phyloP scores from a whole-genome alignment of 2,888 invertebrate species.

The Oxyteleia sp. region DNA sequence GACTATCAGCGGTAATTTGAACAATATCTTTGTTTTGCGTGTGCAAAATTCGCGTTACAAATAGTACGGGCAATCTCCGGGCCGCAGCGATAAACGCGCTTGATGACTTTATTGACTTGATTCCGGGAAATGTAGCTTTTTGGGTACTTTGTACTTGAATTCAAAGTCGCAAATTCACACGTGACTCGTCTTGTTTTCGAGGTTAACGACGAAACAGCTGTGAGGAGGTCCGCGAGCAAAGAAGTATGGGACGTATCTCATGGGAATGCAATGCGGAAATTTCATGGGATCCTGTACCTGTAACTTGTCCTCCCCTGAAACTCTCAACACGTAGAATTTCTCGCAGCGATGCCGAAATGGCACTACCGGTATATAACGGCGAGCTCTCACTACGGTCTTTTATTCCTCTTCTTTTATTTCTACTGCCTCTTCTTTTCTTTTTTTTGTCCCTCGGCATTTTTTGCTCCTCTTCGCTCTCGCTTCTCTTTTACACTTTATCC shows the following conservation, averaged over 20 bases:
- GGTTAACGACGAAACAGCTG: slow-evolving; percentile 64
- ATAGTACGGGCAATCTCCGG: too few species aligned
- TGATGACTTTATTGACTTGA: slow-evolving; percentile 56
- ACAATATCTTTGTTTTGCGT: too few species aligned
- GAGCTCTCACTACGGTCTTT: slow-evolving; percentile 74
- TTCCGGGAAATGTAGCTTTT: slow-evolving; percentile 17
- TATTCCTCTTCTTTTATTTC: slow-evolving; percentile 75
- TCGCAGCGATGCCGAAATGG: slow-evolving; percentile 72
- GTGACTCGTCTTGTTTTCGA: slow-evolving; percentile 66
- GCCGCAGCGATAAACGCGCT: not conserved
- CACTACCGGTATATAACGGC: slow-evolving; percentile 75
- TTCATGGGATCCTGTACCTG: slow-evolving; percentile 79
- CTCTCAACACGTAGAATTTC: slow-evolving; percentile 71
- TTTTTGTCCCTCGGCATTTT: slow-evolving; percentile 42
- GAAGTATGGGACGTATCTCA: slow-evolving; percentile 80
- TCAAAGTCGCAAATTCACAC: slow-evolving; percentile 60
- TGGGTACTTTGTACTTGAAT: slow-evolving; percentile 41
- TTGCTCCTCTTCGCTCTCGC: slow-evolving; percentile 60
- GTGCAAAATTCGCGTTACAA: not conserved
- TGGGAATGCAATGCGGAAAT: slow-evolving; percentile 85
- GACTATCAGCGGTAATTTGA: too few species aligned
- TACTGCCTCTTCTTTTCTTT: slow-evolving; percentile 39
- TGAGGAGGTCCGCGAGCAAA: slow-evolving; percentile 64
- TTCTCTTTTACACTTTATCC: slow-evolving; percentile 70
- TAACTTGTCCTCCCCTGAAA: slow-evolving; percentile 70